phyloP scores from a whole-genome alignment of 2,797 vertebrate species.

The Yasuhikotakia modesta region DNA sequence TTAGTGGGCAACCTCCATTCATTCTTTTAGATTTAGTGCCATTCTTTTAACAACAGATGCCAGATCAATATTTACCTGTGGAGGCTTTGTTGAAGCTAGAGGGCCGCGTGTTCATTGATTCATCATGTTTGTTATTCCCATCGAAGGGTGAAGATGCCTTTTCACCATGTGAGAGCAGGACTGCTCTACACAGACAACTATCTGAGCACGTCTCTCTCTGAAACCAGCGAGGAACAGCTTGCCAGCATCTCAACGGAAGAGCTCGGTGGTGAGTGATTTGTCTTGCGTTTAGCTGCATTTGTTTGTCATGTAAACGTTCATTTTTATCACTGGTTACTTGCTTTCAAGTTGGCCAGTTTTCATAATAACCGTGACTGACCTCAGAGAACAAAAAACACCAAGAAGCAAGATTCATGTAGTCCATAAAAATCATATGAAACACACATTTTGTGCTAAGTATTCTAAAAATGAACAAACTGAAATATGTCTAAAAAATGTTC shows the following conservation, averaged over 20 bases:
- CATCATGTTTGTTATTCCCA: constrained; percentile 34
- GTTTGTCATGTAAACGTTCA: background rate
- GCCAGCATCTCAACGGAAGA: constrained; percentile 96
- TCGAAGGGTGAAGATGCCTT: constrained; percentile 96
- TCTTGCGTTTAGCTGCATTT: constrained; percentile 13
- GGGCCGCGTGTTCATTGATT: constrained; percentile 17
- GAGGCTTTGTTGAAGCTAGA: constrained; percentile 2
- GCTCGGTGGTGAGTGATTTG: constrained; percentile 85
- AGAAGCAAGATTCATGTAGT: too few relatives aligned
- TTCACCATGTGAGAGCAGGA: constrained; percentile 96
- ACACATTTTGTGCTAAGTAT: too few relatives aligned
- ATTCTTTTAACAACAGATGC: constrained; percentile 23
- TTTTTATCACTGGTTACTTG: too few relatives aligned
- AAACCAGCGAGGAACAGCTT: constrained; percentile 90
- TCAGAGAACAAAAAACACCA: too few relatives aligned
- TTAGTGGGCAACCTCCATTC: background rate
- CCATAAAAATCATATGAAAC: too few relatives aligned
- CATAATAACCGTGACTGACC: too few relatives aligned
- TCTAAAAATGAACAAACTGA: too few relatives aligned
- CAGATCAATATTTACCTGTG: constrained; percentile 25
- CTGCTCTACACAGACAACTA: constrained; percentile 98
- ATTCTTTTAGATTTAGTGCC: background rate
- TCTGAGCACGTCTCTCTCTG: constrained; percentile 91
- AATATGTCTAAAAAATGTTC: too few relatives aligned
- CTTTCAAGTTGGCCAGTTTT: too few relatives aligned